Evolutionary conservation across 1,140 invertebrate species (phyloP).

Genomic region (Rhizoglyphus robini): DNA sequence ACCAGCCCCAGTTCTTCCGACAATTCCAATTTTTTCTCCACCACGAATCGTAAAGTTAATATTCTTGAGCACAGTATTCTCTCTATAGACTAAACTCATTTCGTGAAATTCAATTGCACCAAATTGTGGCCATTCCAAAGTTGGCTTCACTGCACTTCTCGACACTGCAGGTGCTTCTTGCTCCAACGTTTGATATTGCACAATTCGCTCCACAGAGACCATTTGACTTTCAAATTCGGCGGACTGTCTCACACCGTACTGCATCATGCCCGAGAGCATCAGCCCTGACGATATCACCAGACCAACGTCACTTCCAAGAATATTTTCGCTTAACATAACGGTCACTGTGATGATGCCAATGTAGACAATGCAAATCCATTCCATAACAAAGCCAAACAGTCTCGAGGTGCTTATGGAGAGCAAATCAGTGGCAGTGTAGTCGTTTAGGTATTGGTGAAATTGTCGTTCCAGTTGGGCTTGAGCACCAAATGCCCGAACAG

Average conservation of each 20-base stretch:
- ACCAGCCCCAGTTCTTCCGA: slow-evolving; percentile 77
- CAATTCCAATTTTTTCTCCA: slow-evolving; percentile 57
- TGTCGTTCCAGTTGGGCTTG: slow-evolving; percentile 49
- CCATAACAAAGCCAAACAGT: slow-evolving; percentile 8
- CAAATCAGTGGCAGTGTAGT: slow-evolving; percentile 19
- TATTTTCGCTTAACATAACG: slow-evolving; percentile 1
- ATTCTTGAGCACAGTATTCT: slow-evolving; percentile 33
- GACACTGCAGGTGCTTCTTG: slow-evolving; percentile 42
- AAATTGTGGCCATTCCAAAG: slow-evolving; percentile 48
- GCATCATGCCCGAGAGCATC: slow-evolving; percentile 57
- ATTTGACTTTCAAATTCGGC: slow-evolving; percentile 67
- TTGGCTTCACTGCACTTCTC: slow-evolving; percentile 45
- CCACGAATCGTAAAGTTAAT: slow-evolving; percentile 28
- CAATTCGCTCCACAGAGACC: slow-evolving; percentile 64
- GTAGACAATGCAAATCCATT: slow-evolving; percentile 18
- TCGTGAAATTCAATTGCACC: slow-evolving; percentile 53
- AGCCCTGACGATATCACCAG: slow-evolving; percentile 62
- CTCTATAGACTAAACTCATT: slow-evolving; percentile 50
- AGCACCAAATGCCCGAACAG: slow-evolving; percentile 36
- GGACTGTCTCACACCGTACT: slow-evolving; percentile 64
- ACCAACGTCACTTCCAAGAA: slow-evolving; percentile 51
- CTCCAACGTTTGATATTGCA: slow-evolving; percentile 58
- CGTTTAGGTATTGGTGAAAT: slow-evolving; percentile 33
- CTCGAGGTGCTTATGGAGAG: slow-evolving; percentile 2
- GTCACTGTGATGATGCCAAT: slow-evolving; percentile 5